A percentile compares a stretch with the other conserved stretches of the same genome.
Conservation (phyloP, 2,113 vertebrate species). For the Bothrops jararaca region DNA sequence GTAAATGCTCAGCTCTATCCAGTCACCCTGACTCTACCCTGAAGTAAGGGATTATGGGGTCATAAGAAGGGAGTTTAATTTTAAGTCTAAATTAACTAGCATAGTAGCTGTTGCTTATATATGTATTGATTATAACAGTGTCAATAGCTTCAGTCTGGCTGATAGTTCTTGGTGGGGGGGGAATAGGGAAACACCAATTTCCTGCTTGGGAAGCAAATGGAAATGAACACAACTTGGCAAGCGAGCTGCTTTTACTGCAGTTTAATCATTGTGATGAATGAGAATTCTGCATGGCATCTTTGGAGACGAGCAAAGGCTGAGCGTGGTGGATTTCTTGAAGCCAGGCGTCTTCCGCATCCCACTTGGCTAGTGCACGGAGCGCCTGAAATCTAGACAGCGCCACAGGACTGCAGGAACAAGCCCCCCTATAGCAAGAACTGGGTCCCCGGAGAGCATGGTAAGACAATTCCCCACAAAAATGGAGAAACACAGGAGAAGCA, state of each 20-base stretch:
- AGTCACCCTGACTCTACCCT: neutral
- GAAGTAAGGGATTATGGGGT: neutral
- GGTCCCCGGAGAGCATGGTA: neutral
- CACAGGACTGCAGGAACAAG: rapidly evolving
- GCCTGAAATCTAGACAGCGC: neutral
- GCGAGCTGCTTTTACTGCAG: neutral
- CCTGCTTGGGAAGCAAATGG: neutral
- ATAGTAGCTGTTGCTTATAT: neutral
- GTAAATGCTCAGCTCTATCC: neutral
- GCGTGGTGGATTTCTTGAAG: rapidly evolving
- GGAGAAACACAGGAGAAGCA: neutral
- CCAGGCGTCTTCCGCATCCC: neutral
- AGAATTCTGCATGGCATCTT: neutral
- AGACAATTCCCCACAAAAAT: neutral
- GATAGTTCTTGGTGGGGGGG: neutral
- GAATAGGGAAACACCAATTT: no score
- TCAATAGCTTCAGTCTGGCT: neutral
- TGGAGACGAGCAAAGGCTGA: neutral
- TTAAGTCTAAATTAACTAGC: neutral
- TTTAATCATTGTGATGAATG: neutral
- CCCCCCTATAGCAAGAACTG: rapidly evolving
- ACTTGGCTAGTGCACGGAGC: neutral
- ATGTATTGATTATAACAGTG: no score
- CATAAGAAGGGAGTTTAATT: neutral
- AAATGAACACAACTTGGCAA: neutral